Evolutionary conservation across 2,888 invertebrate genomes (phyloP).

Genomic region (Panopea generosa): DNA sequence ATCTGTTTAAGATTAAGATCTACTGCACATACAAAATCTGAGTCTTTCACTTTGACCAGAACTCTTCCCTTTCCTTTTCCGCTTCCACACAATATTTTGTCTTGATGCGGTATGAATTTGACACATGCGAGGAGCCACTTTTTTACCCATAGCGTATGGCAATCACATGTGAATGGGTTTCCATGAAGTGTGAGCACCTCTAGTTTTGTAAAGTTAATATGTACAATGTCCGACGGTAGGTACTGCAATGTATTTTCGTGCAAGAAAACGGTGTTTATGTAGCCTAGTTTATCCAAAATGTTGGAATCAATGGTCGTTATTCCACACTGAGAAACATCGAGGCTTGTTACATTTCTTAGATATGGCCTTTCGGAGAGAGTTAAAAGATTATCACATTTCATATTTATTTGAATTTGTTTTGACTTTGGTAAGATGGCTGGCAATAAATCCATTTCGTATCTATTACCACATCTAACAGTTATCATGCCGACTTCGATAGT

Average conservation of each 20-base stretch:
- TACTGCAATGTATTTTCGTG: conserved; percentile 36
- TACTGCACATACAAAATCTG: conserved; percentile 25
- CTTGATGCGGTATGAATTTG: conserved; percentile 16
- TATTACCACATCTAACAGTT: conserved; percentile 1
- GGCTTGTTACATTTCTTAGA: conserved; percentile 8
- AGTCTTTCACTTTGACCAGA: conserved; percentile 28
- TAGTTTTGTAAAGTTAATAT: conserved; percentile 14
- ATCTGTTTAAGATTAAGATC: background rate
- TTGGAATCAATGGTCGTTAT: conserved; percentile 17
- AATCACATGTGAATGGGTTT: conserved; percentile 64
- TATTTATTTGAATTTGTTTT: background rate
- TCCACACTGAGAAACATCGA: conserved; percentile 31
- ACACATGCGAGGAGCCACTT: conserved; percentile 24
- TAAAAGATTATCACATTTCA: conserved; percentile 39
- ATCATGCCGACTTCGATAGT: background rate
- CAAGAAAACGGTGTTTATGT: conserved; percentile 23
- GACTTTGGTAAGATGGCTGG: background rate
- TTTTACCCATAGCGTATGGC: conserved; percentile 60
- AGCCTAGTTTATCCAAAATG: conserved; percentile 22
- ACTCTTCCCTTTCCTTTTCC: conserved; percentile 21
- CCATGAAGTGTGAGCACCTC: conserved; percentile 2
- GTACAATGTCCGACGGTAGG: conserved; percentile 33
- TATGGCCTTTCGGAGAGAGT: conserved; percentile 21
- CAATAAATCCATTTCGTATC: background rate
- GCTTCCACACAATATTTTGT: conserved; percentile 32